These are phyloP conservation scores for Dermatophagoides farinae DNA, from an alignment of 1,140 invertebrate species.

Conservation along the genomic window DNA sequence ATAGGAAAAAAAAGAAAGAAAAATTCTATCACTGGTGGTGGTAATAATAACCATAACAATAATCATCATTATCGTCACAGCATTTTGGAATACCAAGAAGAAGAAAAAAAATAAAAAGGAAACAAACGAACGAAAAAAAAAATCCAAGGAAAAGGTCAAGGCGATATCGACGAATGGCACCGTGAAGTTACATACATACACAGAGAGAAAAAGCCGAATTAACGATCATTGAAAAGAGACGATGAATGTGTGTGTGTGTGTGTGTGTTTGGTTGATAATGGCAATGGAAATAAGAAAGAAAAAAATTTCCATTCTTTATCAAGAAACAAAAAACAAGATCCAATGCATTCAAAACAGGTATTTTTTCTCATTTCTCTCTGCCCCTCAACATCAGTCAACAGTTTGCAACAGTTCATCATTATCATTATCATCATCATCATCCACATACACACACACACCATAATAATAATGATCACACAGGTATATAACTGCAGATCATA, in stretches of 20 bases:
- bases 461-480: background rate
- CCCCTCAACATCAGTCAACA: too few relatives aligned
- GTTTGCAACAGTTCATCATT: too few relatives aligned
- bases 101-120: background rate
- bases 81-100: background rate
- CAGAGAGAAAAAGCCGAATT: background rate
- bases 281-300: background rate
- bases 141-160: constrained; percentile 1
- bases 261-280: background rate
- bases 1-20: too few relatives aligned
- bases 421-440: too few relatives aligned
- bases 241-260: background rate
- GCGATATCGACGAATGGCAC: background rate
- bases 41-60: background rate
- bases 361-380: too few relatives aligned
- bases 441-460: too few relatives aligned
- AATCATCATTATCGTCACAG: background rate
- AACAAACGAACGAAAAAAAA: background rate
- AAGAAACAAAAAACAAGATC: too few relatives aligned
- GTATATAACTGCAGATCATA: background rate
- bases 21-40: background rate
- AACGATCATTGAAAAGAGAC: background rate
- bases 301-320: background rate
- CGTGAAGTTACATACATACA: background rate
- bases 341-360: too few relatives aligned